phyloP scores from a whole-genome alignment of 92 coral and sea anemone species.

The Phenganax subtilis region DNA sequence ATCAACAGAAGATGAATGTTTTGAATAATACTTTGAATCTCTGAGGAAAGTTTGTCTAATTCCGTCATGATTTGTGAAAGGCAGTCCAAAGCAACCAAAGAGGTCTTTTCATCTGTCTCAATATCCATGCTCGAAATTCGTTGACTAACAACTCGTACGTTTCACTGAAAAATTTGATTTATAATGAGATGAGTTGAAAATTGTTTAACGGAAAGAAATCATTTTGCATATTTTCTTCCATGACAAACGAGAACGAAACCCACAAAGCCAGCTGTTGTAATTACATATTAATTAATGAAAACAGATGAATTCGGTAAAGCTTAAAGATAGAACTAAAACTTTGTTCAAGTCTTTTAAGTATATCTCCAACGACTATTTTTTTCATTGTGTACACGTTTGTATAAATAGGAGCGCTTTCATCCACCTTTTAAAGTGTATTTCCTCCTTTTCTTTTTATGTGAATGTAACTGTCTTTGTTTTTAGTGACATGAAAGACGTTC shows the following conservation, averaged over 20 bases:
- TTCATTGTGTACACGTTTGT: too few species aligned
- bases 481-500: slow-evolving; percentile 21
- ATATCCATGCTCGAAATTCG: background rate
- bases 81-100: slow-evolving; percentile 24
- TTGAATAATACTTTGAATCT: slow-evolving; percentile 31
- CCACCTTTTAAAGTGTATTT: background rate
- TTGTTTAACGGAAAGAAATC: background rate
- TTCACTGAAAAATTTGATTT: background rate
- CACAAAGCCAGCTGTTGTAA: slow-evolving; percentile 16
- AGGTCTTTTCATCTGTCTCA: slow-evolving; percentile 2
- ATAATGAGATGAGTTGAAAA: background rate
- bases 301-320: background rate
- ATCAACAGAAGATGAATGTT: slow-evolving; percentile 36
- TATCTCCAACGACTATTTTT: too few species aligned
- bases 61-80: slow-evolving; percentile 21
- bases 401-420: background rate
- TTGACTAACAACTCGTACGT: background rate
- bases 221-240: background rate
- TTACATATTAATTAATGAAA: background rate
- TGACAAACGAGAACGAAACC: slow-evolving; percentile 5
- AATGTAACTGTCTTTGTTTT: background rate
- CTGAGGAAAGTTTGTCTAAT: slow-evolving; percentile 31
- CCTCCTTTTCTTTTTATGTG: background rate
- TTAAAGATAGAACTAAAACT: too few species aligned
- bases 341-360: too few species aligned